Evolutionary conservation across 2,888 invertebrate species (phyloP).

Genomic region (Drosophila barbarae): DNA sequence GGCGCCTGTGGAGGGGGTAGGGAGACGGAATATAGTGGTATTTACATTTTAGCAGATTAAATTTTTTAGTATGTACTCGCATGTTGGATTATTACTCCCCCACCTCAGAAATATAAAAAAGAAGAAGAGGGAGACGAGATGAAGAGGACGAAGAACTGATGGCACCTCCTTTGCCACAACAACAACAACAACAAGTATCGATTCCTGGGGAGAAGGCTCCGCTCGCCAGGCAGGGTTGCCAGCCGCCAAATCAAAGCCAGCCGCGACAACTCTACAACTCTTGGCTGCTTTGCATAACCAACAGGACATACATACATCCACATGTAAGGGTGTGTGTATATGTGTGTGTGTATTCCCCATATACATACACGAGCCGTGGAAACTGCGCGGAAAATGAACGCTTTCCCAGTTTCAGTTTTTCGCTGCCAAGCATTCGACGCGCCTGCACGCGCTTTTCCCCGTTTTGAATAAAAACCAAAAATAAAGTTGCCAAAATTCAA

Average conservation of each 20-base stretch:
- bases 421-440: slow-evolving; percentile 38
- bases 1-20: slow-evolving; percentile 12
- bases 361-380: slow-evolving; percentile 60
- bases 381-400: slow-evolving; percentile 46
- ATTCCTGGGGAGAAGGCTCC: slow-evolving; percentile 44
- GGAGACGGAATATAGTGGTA: slow-evolving; percentile 32
- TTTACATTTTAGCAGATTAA: slow-evolving; percentile 69
- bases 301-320: slow-evolving; percentile 35
- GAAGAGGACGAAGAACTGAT: slow-evolving; percentile 6
- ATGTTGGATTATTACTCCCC: slow-evolving; percentile 26
- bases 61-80: slow-evolving; percentile 57
- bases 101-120: slow-evolving; percentile 1
- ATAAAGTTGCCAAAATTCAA: slow-evolving; percentile 12
- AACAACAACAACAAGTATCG: slow-evolving; percentile 65
- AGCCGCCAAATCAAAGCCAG: slow-evolving; percentile 57
- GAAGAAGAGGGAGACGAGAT: not conserved
- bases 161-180: slow-evolving; percentile 5
- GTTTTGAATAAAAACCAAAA: slow-evolving; percentile 3
- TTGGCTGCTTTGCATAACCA: slow-evolving; percentile 47
- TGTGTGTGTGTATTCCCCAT: slow-evolving; percentile 37
- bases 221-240: slow-evolving; percentile 49
- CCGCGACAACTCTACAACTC: slow-evolving; percentile 61
- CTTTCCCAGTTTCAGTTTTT: slow-evolving; percentile 46
- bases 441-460: slow-evolving; percentile 34
- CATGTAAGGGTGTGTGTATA: not conserved